Evolutionary conservation across 2,113 vertebrate species (phyloP).

Genomic region (Piliocolobus tephrosceles): DNA sequence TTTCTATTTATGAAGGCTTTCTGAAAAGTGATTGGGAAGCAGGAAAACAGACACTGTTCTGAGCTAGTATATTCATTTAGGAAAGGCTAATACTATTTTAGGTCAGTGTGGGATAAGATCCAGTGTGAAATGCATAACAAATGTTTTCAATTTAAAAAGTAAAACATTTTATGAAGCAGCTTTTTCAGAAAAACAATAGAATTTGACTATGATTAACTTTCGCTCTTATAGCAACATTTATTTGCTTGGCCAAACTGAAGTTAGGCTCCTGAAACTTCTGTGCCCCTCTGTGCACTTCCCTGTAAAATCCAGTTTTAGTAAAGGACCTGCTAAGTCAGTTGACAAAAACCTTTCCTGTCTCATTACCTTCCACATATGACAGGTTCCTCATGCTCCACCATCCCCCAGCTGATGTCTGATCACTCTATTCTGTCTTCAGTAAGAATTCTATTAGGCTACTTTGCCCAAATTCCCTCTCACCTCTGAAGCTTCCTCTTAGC

Average conservation of each 20-base stretch:
- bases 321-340: not conserved
- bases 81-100: not conserved
- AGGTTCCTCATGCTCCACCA: not conserved
- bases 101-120: not conserved
- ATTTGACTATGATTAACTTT: not conserved
- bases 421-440: not conserved
- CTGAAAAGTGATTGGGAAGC: not conserved
- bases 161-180: not conserved
- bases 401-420: not conserved
- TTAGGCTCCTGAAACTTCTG: not conserved
- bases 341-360: not conserved
- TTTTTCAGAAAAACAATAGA: not conserved
- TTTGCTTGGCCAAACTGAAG: not conserved
- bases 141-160: not conserved
- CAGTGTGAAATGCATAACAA: not conserved
- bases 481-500: too few species aligned
- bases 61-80: not conserved
- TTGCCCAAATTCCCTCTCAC: not conserved
- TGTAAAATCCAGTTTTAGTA: not conserved
- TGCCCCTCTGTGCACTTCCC: not conserved
- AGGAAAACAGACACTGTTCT: not conserved
- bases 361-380: not conserved
- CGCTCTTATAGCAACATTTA: not conserved
- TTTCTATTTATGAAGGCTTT: not conserved
- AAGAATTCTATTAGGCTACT: rapidly evolving